These are phyloP conservation scores for Danaus melanippus DNA, from an alignment of 1,140 invertebrate genomes.

Conservation along the genomic window DNA sequence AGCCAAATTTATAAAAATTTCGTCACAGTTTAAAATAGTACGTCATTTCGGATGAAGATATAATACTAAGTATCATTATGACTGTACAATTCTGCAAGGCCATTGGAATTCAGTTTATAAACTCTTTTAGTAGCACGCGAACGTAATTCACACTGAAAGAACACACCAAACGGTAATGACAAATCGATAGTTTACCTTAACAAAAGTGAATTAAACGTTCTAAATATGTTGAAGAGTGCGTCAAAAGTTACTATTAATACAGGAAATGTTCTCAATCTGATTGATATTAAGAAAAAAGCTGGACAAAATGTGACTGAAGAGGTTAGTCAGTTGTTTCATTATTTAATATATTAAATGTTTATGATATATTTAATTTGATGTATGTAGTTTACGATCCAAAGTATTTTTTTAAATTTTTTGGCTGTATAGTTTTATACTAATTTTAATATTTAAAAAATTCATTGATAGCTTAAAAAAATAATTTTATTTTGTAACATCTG, in stretches of 20 bases:
- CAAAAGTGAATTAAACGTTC: too few relatives aligned
- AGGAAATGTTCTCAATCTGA: slow-evolving; percentile 88
- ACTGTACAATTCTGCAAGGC: slow-evolving; percentile 25
- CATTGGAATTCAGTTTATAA: slow-evolving; percentile 35
- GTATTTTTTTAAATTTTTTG: too few relatives aligned
- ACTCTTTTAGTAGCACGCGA: slow-evolving; percentile 18
- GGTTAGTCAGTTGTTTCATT: slow-evolving; percentile 65
- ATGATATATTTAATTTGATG: too few relatives aligned
- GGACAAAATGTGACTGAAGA: slow-evolving; percentile 87
- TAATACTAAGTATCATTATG: slow-evolving; percentile 30
- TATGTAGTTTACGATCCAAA: too few relatives aligned
- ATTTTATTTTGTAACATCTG: too few relatives aligned
- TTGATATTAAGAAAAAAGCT: slow-evolving; percentile 86
- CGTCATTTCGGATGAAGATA: slow-evolving; percentile 25
- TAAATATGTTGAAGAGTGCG: slow-evolving; percentile 52
- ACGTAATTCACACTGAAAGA: slow-evolving; percentile 4
- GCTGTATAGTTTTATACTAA: too few relatives aligned
- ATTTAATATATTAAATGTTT: too few relatives aligned
- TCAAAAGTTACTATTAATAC: slow-evolving; percentile 80
- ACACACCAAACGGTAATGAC: too few relatives aligned
- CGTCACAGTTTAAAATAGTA: slow-evolving; percentile 36
- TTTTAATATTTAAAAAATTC: too few relatives aligned
- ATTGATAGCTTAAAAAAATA: too few relatives aligned
- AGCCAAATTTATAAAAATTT: slow-evolving; percentile 19
- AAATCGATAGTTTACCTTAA: too few relatives aligned